These are phyloP conservation scores for Drosophila bipectinata DNA, from an alignment of 1,140 invertebrate species.

Conservation along the genomic window DNA sequence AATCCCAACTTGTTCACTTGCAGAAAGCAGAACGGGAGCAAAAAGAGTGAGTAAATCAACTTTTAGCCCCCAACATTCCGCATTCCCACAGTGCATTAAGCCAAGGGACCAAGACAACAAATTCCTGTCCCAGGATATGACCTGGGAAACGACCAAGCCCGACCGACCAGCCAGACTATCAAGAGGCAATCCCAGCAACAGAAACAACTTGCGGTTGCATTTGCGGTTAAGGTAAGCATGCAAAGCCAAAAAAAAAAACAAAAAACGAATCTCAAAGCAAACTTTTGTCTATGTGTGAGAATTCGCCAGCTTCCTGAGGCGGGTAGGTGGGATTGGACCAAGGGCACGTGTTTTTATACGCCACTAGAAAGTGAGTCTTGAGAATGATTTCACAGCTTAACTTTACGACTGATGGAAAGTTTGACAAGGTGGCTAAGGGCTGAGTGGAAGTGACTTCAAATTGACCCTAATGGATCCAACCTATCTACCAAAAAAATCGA, in stretches of 20 bases:
- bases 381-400: slow-evolving; percentile 22
- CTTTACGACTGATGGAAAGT: slow-evolving; percentile 40
- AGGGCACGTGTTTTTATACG: slow-evolving; percentile 50
- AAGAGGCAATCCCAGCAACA: slow-evolving; percentile 4
- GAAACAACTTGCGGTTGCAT: slow-evolving; percentile 56
- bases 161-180: slow-evolving; percentile 1
- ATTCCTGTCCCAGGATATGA: slow-evolving; percentile 56
- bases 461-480: slow-evolving; percentile 60
- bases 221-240: slow-evolving; percentile 56
- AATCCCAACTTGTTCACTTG: slow-evolving; percentile 41
- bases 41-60: slow-evolving; percentile 69
- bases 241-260: slow-evolving; percentile 16
- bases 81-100: slow-evolving; percentile 73
- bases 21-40: slow-evolving; percentile 6
- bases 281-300: slow-evolving; percentile 52
- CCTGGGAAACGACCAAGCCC: slow-evolving; percentile 32
- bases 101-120: slow-evolving; percentile 11
- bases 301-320: slow-evolving; percentile 28
- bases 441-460: slow-evolving; percentile 19
- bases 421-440: slow-evolving; percentile 39
- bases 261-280: slow-evolving; percentile 1
- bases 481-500: slow-evolving; percentile 19
- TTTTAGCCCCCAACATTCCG: slow-evolving; percentile 41
- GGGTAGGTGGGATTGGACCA: slow-evolving; percentile 2
- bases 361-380: slow-evolving; percentile 41